Evolutionary conservation across 2,113 vertebrate species (phyloP), one percentile per base, ranked within the genome.

Genomic region (Callorhinus ursinus): DNA sequence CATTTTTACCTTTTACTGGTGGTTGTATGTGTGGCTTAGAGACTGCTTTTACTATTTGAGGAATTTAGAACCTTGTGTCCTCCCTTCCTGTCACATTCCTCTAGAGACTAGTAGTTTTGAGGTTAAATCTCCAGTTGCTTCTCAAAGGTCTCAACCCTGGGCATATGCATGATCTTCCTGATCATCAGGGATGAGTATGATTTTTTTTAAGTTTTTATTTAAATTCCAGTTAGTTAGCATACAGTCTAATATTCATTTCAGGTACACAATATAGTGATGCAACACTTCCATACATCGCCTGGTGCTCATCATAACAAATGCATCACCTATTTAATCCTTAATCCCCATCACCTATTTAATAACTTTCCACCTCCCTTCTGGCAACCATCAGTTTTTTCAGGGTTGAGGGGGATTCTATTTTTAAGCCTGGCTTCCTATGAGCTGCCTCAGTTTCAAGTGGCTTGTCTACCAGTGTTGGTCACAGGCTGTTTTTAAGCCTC

Each of bases 71-170:
- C 55, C 24, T 26, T 3, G 5, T 26, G 39, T 6, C 15, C 39
- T 79, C 1, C 28, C 18, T 28, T 51, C 4, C 0, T 3, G 14
- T 51, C 3, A 65, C 14, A 10, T 57, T 28, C 19, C 3, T 21
- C 63, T 10, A 28, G 31, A 31, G 22, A 82, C 82, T 28, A 39
- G 13, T 0, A 6, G 26, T 18, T 76, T 83, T 39, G 21, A 65
- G 42, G 51, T 19, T 9, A 12, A 2, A 4, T 4, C 22, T 57
- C 14, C 24, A 33, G 15, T 18, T 39, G 6, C 4, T 15, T 24
- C 22, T 1, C 0, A 26, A 33, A 55, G 59, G 3, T 22, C 8
- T 12, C 24, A 46, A 31, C 36, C 84, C 67, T 57, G 16, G 39
- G 57, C 4, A 36, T 36, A 22, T 61, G 55, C 9, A 31, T 33